phyloP scores from a whole-genome alignment of 2,797 vertebrate genomes.

The Octomys mimax region DNA sequence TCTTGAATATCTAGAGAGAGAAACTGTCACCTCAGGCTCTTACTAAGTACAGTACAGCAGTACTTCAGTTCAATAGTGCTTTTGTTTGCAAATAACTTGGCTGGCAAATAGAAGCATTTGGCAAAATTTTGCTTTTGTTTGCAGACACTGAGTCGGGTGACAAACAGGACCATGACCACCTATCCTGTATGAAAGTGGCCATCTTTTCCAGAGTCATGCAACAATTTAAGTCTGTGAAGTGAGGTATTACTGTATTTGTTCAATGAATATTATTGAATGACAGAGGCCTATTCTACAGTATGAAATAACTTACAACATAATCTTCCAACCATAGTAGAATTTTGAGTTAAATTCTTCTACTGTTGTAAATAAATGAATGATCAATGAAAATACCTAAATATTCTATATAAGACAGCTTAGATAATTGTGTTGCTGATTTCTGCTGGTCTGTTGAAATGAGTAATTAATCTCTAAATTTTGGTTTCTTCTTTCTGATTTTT shows the following conservation, averaged over 20 bases:
- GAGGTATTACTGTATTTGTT: not conserved
- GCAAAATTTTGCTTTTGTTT: not conserved
- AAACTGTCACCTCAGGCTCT: not conserved
- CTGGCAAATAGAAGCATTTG: not conserved
- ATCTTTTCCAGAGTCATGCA: not conserved
- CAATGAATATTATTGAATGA: not conserved
- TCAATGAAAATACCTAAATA: not conserved
- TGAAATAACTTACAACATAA: not conserved
- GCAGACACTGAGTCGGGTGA: not conserved
- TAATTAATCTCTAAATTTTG: too few relatives aligned
- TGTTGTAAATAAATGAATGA: not conserved
- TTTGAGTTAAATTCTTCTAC: conserved; percentile 12
- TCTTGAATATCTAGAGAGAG: not conserved
- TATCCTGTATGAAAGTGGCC: not conserved
- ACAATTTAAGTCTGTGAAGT: not conserved
- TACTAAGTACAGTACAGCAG: not conserved
- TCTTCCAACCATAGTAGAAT: not conserved
- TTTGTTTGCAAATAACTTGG: not conserved
- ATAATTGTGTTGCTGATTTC: too few relatives aligned
- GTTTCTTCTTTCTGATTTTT: too few relatives aligned
- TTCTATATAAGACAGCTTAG: not conserved
- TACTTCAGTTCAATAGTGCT: not conserved
- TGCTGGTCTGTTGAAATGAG: too few relatives aligned
- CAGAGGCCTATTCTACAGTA: not conserved
- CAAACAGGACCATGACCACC: not conserved